A percentile compares a stretch with the other conserved stretches of the same genome.
Conservation (phyloP, 2,113 vertebrate genomes). For the Charina bottae region DNA sequence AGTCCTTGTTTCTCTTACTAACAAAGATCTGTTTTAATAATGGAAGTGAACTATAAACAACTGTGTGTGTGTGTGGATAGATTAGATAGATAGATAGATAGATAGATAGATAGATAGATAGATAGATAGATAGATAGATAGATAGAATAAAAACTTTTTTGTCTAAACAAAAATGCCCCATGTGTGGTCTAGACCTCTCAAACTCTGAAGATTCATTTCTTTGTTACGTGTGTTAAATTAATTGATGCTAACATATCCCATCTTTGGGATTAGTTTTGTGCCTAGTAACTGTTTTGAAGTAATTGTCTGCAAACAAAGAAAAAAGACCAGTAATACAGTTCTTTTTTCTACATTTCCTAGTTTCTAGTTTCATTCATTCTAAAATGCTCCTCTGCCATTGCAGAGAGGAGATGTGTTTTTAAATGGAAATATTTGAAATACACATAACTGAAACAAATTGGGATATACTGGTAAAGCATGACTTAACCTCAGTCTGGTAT, state of each 20-base stretch:
- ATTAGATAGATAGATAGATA: too few species aligned
- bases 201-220: not conserved
- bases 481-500: not conserved
- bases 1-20: not conserved
- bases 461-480: not conserved
- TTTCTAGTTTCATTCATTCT: not conserved
- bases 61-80: too few species aligned
- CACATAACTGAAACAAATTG: not conserved
- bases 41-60: not conserved
- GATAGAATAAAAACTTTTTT: not conserved
- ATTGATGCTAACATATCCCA: not conserved
- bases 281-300: not conserved
- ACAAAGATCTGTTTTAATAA: not conserved
- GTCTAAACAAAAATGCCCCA: not conserved
- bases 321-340: not conserved
- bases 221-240: not conserved
- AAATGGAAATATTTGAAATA: conserved; percentile 1
- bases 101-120: too few species aligned
- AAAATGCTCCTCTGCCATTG: not conserved
- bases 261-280: not conserved
- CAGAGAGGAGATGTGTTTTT: not conserved
- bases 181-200: not conserved
- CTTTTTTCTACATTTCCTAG: not conserved
- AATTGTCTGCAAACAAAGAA: not conserved
- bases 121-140: too few species aligned